Base-by-base conservation (phyloP, 2,888 invertebrate species). In the Busseola fusca region DNA sequence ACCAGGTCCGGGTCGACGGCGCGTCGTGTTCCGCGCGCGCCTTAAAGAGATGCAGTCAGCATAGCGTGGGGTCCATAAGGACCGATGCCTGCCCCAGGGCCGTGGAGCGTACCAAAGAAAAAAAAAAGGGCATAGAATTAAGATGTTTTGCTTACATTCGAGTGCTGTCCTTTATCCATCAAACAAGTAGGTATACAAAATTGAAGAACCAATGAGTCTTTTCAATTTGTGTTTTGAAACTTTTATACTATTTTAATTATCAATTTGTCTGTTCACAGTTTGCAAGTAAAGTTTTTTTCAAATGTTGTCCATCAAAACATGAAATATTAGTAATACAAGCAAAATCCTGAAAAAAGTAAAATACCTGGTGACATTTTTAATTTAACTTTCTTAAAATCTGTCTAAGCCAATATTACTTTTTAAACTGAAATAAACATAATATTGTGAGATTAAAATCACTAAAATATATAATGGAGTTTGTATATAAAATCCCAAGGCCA, bases 381-480 rank as follows among this genome's bases (percentile, higher is more conserved):
- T 30, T n/a, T 9, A 21, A 45, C 27, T 45, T 21, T 27, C 27
- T 45, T 9, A 30, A 27, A 57, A 68, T 0, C 48, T 18, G 50
- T 16, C 30, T 2, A 2, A 6, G 0, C 14, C 37, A 30, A 50
- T n/a, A 50, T 40, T 21, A n/a, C 25, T 66, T 69, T 37, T 57
- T 18, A 0, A n/a, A 16, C n/a, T 25, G 58, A 40, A 27, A 56
- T 2, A 18, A 16, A 70, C 37, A 62, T 25, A 34, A 58, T 57
- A 60, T 30, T 25, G 42, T n/a, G 50, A 42, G 50, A 57, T 7
- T 18, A 71, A 25, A 40, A 59, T 48, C 59, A 59, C 54, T 60
- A 25, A 48, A 48, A 48, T 60, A 58, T 64, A 48, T 64, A 56
- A 71, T 71, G 21, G 34, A 65, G 56, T 64, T 59, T 63, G 25